These are phyloP conservation scores for Tridacna gigas DNA, from an alignment of 2,888 invertebrate species.

Conservation along the genomic window DNA sequence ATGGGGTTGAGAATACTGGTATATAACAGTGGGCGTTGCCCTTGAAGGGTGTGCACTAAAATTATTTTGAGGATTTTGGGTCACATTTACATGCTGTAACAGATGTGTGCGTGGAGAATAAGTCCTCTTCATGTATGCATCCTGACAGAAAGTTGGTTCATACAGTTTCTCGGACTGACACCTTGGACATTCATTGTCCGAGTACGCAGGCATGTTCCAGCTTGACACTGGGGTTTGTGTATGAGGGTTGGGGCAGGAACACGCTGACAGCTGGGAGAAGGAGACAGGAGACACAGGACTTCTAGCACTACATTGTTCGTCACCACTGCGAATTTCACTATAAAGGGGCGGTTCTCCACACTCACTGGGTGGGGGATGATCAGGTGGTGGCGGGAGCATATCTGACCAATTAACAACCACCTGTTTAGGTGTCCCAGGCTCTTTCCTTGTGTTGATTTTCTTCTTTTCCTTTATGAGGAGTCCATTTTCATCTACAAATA, in stretches of 20 bases:
- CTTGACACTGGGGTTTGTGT: slow-evolving; percentile 69
- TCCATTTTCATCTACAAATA: slow-evolving; percentile 77
- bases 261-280: slow-evolving; percentile 79
- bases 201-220: slow-evolving; percentile 76
- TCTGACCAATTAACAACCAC: slow-evolving; percentile 83
- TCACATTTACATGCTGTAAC: slow-evolving; percentile 51
- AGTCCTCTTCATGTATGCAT: slow-evolving; percentile 69
- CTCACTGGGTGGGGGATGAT: slow-evolving; percentile 84
- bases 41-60: slow-evolving; percentile 50
- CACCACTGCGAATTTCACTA: slow-evolving; percentile 58
- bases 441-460: slow-evolving; percentile 52
- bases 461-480: slow-evolving; percentile 75
- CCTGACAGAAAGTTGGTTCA: slow-evolving; percentile 73
- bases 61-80: slow-evolving; percentile 47
- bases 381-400: slow-evolving; percentile 85
- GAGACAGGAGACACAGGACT: slow-evolving; percentile 79
- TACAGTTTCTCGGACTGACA: slow-evolving; percentile 72
- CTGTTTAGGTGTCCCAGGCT: slow-evolving; percentile 70
- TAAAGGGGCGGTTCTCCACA: slow-evolving; percentile 72
- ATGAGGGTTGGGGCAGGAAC: slow-evolving; percentile 80
- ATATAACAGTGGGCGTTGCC: slow-evolving; percentile 57
- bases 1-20: slow-evolving; percentile 61
- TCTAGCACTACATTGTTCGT: slow-evolving; percentile 49
- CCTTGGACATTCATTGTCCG: slow-evolving; percentile 75
- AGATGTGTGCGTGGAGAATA: slow-evolving; percentile 63